Evolutionary conservation across 2,113 vertebrate genomes (phyloP).

Genomic region (Protobothrops flavoviridis): DNA sequence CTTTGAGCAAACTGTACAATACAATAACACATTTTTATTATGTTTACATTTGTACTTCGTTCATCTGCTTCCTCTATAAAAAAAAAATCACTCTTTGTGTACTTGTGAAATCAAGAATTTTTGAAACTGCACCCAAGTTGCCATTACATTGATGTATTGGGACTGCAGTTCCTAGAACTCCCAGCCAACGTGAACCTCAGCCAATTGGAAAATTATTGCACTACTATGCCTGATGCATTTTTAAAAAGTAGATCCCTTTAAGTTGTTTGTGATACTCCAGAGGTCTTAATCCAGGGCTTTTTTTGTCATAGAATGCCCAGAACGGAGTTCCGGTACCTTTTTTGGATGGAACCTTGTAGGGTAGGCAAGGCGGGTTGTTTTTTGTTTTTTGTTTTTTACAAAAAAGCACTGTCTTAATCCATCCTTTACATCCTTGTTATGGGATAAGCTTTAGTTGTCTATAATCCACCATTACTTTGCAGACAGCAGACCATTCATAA

Average conservation of each 20-base stretch:
- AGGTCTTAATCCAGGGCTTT: not conserved
- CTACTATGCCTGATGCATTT: not conserved
- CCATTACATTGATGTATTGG: not conserved
- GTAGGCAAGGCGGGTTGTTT: no score
- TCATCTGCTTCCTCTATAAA: conserved; percentile 4
- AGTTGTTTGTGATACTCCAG: not conserved
- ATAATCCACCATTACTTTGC: not conserved
- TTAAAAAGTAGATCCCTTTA: not conserved
- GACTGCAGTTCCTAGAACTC: not conserved
- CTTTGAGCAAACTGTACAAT: conserved; percentile 10
- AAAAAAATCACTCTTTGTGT: not conserved
- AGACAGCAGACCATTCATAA: not conserved
- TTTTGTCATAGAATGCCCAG: no score
- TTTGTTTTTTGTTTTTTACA: no score
- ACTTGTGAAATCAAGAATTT: not conserved
- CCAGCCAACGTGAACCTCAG: not conserved
- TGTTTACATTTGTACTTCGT: conserved; percentile 19
- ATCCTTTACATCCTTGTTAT: not conserved
- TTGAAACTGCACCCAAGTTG: not conserved
- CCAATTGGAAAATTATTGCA: not conserved
- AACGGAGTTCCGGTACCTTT: no score
- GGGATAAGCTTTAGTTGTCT: not conserved
- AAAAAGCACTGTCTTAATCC: no score
- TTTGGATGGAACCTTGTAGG: no score
- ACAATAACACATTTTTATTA: conserved; percentile 8